A percentile compares a stretch with the other conserved stretches of the same genome.
Evolutionary conservation across 2,888 invertebrate genomes (phyloP).

Genomic region (Diarsia mendica): DNA sequence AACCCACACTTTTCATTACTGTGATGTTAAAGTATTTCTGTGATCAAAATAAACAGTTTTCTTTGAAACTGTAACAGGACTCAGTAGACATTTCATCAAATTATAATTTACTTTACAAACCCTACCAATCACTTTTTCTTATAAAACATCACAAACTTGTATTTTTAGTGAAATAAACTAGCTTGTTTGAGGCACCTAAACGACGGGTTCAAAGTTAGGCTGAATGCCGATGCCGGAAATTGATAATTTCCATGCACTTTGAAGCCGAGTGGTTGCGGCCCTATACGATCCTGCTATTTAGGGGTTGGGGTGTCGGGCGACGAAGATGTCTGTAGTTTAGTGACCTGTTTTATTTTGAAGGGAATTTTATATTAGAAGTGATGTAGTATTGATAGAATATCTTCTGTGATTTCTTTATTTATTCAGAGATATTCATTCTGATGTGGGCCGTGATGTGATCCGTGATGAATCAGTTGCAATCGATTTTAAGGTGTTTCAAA

Average conservation of each 20-base stretch:
- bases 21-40: no score
- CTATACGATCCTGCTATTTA: constrained; percentile 29
- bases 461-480: no score
- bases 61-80: no score
- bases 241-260: constrained; percentile 61
- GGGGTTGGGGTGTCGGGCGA: constrained; percentile 1
- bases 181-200: constrained; percentile 8
- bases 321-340: constrained; percentile 11
- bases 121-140: not conserved
- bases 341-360: constrained; percentile 2
- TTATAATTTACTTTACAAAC: no score
- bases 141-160: constrained; percentile 2
- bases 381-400: not conserved
- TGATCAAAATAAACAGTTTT: no score
- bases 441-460: no score
- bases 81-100: not conserved
- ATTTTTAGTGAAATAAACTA: constrained; percentile 16
- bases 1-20: no score
- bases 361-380: not conserved
- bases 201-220: constrained; percentile 24
- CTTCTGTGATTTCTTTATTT: no score
- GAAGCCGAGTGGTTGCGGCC: constrained; percentile 15
- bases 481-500: no score
- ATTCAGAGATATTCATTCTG: no score
- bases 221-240: constrained; percentile 44